Base-by-base conservation (phyloP, 2,888 invertebrate species). In the Lissonota sp. region DNA sequence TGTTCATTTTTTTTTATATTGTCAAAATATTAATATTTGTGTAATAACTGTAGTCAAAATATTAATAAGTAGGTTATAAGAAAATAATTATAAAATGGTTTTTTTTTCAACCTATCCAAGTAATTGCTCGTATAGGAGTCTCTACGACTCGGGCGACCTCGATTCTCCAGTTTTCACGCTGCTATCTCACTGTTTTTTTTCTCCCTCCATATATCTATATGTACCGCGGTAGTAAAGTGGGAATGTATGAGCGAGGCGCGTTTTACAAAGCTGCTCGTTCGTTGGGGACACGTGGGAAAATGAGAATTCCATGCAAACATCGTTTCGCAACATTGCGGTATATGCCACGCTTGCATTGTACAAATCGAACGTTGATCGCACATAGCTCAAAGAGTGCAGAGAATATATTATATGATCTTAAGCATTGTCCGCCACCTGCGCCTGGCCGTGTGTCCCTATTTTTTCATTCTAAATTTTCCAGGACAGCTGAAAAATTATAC, bases 281-380 rank as follows among this genome's bases (percentile, higher is more conserved):
- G 77, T 26, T 60, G 55, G 12, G 63, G 40, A 53, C 60, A 77
- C 64, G 77, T 66, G 73, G 69, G 77, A 73, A 81, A 77, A 77
- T 81, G 64, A 71, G 67, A 77, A 77, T 73, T 70, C 69, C 77
- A 77, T 81, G 69, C 69, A 77, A 69, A 77, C 73, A 81, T 53
- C 58, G 53, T 75, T 75, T 67, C 75, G 62, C 67, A 75, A 75
- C 26, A 26, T 55, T 64, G 49, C 66, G 46, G n/a, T 37, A 44
- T n/a, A 40, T 60, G 8, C 10, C 37, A 14, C 42, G 60, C 40
- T 16, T 51, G 42, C 58, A 60, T 40, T 51, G 49, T 60, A 26
- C 26, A 37, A 74, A 67, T 67, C 74, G 66, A 66, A 74, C 66
- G 40, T 26, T 26, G 3, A 40, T 8, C 39, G 49, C 49, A 57